A percentile compares a stretch with the other conserved stretches of the same genome.
These are phyloP conservation scores for Mastomys coucha DNA, from an alignment of 2,113 vertebrate species.

Conservation along the genomic window DNA sequence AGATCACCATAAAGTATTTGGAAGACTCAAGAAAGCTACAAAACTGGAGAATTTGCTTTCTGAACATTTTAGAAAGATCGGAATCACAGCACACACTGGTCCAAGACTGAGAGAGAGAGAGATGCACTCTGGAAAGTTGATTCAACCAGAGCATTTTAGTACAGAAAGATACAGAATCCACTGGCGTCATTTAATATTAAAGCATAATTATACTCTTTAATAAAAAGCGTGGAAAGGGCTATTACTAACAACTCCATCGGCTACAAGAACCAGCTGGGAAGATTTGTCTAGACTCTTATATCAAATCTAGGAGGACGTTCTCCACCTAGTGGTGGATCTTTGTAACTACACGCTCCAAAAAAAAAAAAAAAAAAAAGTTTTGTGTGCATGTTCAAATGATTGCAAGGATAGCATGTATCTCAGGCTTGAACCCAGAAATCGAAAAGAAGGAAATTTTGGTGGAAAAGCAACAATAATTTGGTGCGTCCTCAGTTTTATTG, in stretches of 20 bases:
- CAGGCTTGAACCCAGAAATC: neutral
- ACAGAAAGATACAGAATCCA: conserved; percentile 12
- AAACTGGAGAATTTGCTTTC: neutral
- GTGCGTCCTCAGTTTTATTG: neutral
- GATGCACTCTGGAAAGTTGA: neutral
- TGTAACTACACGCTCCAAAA: neutral
- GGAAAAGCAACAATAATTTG: neutral
- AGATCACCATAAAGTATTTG: conserved; percentile 27
- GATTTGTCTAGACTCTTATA: neutral
- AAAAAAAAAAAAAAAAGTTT: neutral
- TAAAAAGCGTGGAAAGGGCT: neutral
- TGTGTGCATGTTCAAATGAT: neutral
- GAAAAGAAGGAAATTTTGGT: neutral
- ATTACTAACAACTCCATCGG: neutral
- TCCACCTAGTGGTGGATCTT: conserved; percentile 58
- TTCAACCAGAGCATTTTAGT: neutral
- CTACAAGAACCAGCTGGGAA: too few relatives aligned
- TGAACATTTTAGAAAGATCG: neutral
- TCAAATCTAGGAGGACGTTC: neutral
- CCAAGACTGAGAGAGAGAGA: neutral
- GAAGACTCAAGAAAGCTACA: neutral
- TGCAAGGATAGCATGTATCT: fast-evolving
- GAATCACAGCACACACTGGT: conserved; percentile 15
- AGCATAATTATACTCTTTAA: conserved; percentile 5
- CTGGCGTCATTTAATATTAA: neutral